These are phyloP conservation scores for Osmerus eperlanus DNA, from an alignment of 2,113 vertebrate genomes.

Conservation along the genomic window DNA sequence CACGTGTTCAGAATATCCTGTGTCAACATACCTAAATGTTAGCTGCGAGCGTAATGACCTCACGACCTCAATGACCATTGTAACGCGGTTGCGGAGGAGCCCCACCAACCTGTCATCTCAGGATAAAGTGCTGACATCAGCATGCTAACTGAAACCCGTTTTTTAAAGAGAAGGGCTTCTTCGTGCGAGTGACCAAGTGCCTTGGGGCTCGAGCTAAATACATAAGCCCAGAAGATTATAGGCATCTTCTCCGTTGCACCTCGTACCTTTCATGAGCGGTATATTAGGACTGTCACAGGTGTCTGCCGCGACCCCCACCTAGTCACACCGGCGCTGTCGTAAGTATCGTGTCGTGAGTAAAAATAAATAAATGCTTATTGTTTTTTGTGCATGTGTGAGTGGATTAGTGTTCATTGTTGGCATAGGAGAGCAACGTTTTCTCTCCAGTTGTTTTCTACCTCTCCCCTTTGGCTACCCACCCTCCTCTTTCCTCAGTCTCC, in stretches of 20 bases:
- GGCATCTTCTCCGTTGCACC: constrained; percentile 40
- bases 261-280: constrained; percentile 29
- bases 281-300: constrained; percentile 39
- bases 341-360: neutral
- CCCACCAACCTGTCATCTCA: constrained; percentile 44
- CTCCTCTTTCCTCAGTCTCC: neutral
- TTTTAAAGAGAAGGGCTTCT: constrained; percentile 12
- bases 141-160: constrained; percentile 36
- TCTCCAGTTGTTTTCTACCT: neutral
- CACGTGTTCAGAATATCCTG: no score
- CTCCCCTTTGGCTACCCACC: neutral
- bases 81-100: constrained; percentile 27
- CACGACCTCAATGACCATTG: constrained; percentile 17
- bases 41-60: no score
- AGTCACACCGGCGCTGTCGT: neutral
- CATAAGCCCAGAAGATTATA: constrained; percentile 55
- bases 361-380: no score
- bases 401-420: neutral
- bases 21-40: no score
- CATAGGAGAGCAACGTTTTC: neutral
- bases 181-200: constrained; percentile 27
- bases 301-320: constrained; percentile 17
- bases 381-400: neutral
- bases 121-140: constrained; percentile 1
- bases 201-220: constrained; percentile 15